Evolutionary conservation across 2,113 vertebrate genomes (phyloP).

Genomic region (Formicarius rufipectus): DNA sequence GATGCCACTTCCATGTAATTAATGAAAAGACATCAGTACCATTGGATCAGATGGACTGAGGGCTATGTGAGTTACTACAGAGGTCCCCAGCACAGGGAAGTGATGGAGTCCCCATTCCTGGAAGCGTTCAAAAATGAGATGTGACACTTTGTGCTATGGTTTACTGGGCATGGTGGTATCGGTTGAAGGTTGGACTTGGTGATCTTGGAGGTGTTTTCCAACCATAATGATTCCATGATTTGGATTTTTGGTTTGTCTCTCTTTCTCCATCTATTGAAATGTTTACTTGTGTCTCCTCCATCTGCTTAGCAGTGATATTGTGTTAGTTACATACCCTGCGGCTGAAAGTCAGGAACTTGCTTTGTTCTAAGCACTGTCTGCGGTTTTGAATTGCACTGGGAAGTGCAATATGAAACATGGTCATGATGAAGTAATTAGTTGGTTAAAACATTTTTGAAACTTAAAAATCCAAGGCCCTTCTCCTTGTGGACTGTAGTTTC

Average conservation of each 20-base stretch:
- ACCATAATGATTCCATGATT: background rate
- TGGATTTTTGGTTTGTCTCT: background rate
- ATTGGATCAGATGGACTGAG: background rate
- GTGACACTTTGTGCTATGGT: background rate
- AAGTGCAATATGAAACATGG: background rate
- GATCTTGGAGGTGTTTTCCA: background rate
- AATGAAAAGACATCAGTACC: background rate
- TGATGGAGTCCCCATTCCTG: background rate
- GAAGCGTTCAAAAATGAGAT: background rate
- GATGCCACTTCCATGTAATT: conserved; percentile 11
- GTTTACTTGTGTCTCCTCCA: background rate
- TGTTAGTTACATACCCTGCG: background rate
- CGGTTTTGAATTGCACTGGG: background rate
- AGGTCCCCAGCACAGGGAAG: background rate
- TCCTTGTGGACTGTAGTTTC: background rate
- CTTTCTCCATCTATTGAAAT: background rate
- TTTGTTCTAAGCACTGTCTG: background rate
- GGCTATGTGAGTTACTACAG: background rate
- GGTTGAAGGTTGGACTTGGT: background rate
- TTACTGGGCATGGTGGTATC: background rate
- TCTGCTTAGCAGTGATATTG: background rate
- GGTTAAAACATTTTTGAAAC: background rate
- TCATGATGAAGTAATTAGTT: background rate
- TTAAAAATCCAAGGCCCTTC: background rate
- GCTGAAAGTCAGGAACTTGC: background rate